These are phyloP conservation scores for Procambarus clarkii DNA, from an alignment of 1,140 invertebrate genomes.

Conservation along the genomic window DNA sequence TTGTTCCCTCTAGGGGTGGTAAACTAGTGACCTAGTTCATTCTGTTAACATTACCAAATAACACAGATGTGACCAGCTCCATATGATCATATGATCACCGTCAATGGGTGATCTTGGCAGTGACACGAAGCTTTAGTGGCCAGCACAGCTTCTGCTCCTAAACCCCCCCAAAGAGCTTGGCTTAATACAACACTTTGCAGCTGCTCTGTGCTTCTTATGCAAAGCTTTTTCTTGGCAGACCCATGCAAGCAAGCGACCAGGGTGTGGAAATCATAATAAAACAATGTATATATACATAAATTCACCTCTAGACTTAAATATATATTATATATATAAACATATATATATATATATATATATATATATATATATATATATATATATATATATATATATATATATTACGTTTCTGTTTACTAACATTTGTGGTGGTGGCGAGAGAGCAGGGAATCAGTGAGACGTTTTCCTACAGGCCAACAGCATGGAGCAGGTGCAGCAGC, in stretches of 20 bases:
- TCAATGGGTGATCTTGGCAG: neutral
- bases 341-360: no score
- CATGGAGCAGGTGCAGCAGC: slow-evolving; percentile 27
- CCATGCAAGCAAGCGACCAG: neutral
- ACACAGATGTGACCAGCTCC: no score
- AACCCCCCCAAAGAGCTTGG: neutral
- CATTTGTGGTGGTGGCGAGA: slow-evolving; percentile 6
- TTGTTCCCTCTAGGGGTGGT: no score
- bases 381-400: neutral
- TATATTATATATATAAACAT: neutral
- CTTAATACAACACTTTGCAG: neutral
- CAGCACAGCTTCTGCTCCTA: neutral
- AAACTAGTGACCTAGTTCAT: no score
- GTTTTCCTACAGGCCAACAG: slow-evolving; percentile 53
- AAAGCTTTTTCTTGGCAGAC: neutral
- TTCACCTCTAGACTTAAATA: neutral
- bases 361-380: no score
- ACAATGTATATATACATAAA: slow-evolving; percentile 18
- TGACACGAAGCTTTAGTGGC: neutral
- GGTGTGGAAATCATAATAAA: slow-evolving; percentile 8
- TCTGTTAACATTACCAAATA: no score
- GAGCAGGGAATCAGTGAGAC: slow-evolving; percentile 33
- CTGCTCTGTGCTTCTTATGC: neutral
- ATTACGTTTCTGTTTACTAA: neutral
- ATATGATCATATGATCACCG: no score